Percentiles rank a stretch among this genome's conserved stretches.
Evolutionary conservation across 1,140 invertebrate genomes (phyloP).

Genomic region (Drosophila sp.): DNA sequence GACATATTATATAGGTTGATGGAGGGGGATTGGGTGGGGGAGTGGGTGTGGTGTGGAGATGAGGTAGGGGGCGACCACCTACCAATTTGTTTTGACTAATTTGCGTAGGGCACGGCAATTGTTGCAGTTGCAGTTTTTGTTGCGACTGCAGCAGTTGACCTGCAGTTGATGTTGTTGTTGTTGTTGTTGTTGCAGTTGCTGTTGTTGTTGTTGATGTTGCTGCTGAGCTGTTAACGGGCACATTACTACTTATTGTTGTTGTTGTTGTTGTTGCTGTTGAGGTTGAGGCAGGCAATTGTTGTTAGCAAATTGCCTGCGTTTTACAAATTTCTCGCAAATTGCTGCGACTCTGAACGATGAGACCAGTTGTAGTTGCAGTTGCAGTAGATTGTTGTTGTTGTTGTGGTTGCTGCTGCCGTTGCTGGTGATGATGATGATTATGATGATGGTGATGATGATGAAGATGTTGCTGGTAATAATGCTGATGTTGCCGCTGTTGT

Average conservation of each 20-base stretch:
- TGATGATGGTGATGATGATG: constrained; percentile 42
- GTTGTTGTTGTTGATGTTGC: constrained; percentile 43
- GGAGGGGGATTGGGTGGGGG: not conserved
- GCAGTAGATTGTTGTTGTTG: constrained; percentile 13
- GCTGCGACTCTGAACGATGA: constrained; percentile 43
- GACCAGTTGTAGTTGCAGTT: constrained; percentile 27
- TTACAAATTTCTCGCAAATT: constrained; percentile 67
- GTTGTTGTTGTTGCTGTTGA: constrained; percentile 19
- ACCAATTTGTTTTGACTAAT: constrained; percentile 74
- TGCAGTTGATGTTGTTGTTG: constrained; percentile 40
- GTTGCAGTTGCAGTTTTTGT: constrained; percentile 52
- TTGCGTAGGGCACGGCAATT: constrained; percentile 56
- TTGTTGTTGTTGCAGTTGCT: constrained; percentile 41
- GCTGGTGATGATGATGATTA: constrained; percentile 36
- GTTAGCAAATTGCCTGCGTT: constrained; percentile 69
- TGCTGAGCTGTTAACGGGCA: constrained; percentile 53
- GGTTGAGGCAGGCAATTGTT: constrained; percentile 67
- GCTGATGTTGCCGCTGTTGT: constrained; percentile 24
- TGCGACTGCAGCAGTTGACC: constrained; percentile 55
- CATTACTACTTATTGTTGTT: constrained; percentile 55
- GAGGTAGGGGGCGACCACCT: constrained; percentile 45
- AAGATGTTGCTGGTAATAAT: constrained; percentile 29
- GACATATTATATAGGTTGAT: too few species aligned
- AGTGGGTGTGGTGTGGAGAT: not conserved
- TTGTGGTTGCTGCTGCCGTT: constrained; percentile 12